Conservation (phyloP, 2,797 vertebrate species). For the Acanthornis magna region DNA sequence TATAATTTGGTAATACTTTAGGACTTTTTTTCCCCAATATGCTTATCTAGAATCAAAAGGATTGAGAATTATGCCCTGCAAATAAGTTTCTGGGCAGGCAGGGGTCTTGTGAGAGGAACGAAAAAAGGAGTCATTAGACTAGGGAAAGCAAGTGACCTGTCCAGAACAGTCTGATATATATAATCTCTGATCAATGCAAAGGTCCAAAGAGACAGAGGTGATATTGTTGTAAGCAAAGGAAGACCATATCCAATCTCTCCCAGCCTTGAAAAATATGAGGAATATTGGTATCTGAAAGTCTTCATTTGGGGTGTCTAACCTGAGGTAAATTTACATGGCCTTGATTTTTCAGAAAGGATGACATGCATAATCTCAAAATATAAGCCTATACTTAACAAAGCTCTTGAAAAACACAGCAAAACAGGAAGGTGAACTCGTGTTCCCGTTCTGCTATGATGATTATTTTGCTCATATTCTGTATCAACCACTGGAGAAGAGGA, state of each 20-base stretch:
- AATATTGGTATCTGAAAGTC: background rate
- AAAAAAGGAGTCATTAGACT: background rate
- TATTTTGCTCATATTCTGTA: background rate
- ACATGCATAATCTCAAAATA: rapidly evolving
- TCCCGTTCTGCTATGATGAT: background rate
- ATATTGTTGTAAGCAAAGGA: background rate
- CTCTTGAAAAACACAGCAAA: background rate
- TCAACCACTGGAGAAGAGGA: background rate
- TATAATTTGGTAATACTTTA: background rate
- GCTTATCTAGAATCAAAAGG: background rate
- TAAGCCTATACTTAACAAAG: background rate
- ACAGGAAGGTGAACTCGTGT: background rate
- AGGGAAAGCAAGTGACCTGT: background rate
- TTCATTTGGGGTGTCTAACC: background rate
- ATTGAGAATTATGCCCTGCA: background rate
- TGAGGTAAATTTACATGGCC: background rate
- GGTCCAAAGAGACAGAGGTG: background rate
- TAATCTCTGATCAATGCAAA: background rate
- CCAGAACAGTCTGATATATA: rapidly evolving
- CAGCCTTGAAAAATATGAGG: background rate
- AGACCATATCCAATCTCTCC: background rate
- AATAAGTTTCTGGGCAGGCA: background rate
- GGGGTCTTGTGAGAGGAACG: background rate
- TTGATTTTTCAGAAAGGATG: background rate
- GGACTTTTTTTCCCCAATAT: background rate